These are phyloP conservation scores for Solea solea DNA, from an alignment of 2,113 vertebrate species.

Conservation along the genomic window DNA sequence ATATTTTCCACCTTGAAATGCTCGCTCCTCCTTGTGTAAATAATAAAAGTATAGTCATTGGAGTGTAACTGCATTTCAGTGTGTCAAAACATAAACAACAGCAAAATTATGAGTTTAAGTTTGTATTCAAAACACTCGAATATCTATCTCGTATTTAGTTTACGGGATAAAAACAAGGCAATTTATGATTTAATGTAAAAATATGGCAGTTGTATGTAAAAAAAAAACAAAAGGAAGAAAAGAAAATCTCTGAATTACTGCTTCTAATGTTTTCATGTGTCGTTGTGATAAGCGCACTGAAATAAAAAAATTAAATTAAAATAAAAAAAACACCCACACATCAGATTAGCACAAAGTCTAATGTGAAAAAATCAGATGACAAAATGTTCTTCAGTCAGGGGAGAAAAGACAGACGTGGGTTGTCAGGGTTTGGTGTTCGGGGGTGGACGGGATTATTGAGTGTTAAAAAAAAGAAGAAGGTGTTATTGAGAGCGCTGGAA, in stretches of 20 bases:
- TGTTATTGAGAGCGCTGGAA: slow-evolving; percentile 77
- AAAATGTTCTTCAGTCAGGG: slow-evolving; percentile 35
- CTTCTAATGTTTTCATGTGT: slow-evolving; percentile 43
- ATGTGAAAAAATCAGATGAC: slow-evolving; percentile 30
- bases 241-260: no score
- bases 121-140: slow-evolving; percentile 21
- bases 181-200: slow-evolving; percentile 8
- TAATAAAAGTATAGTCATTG: background rate
- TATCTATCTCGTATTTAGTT: slow-evolving; percentile 16
- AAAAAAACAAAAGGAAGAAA: no score
- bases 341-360: slow-evolving; percentile 49
- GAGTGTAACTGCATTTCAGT: slow-evolving; percentile 13
- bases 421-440: slow-evolving; percentile 10
- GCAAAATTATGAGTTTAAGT: slow-evolving; percentile 8
- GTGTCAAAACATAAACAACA: background rate
- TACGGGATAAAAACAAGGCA: background rate
- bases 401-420: slow-evolving; percentile 21
- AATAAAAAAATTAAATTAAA: background rate
- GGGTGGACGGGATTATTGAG: slow-evolving; percentile 47
- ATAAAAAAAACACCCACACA: slow-evolving; percentile 51
- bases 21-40: slow-evolving; percentile 3
- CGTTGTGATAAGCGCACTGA: slow-evolving; percentile 23
- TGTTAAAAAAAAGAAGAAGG: slow-evolving; percentile 54
- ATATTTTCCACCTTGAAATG: slow-evolving; percentile 31
- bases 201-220: background rate